A percentile compares a stretch with the other conserved stretches of the same genome.
These are phyloP conservation scores for Dicrurus megarhynchus DNA, from an alignment of 2,113 vertebrate species.

Conservation along the genomic window DNA sequence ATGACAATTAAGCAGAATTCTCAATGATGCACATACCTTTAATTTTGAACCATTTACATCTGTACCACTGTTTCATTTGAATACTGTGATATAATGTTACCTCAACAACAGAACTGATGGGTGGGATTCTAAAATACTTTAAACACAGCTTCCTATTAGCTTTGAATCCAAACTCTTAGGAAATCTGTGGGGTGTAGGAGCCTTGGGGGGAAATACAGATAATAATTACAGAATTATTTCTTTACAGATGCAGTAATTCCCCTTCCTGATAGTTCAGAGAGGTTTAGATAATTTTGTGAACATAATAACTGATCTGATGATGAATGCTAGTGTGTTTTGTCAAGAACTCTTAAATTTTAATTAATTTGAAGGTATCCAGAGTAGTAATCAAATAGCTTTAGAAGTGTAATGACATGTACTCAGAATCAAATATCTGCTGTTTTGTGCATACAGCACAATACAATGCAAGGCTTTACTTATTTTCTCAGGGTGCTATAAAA, in stretches of 20 bases:
- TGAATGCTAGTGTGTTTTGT: background rate
- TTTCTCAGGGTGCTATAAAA: background rate
- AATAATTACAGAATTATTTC: background rate
- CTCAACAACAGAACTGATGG: background rate
- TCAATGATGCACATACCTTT: background rate
- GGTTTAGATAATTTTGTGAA: slow-evolving; percentile 42
- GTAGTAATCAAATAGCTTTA: slow-evolving; percentile 31
- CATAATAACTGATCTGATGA: slow-evolving; percentile 4
- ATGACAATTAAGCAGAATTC: background rate
- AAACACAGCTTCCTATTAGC: background rate
- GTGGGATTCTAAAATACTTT: background rate
- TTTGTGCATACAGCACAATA: background rate
- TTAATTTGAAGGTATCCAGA: slow-evolving; percentile 23
- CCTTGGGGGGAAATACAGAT: slow-evolving; percentile 33
- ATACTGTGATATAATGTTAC: background rate
- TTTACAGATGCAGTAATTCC: slow-evolving; percentile 23
- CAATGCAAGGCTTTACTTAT: background rate
- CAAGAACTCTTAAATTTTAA: slow-evolving; percentile 44
- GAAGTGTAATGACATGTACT: background rate
- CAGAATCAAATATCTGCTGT: background rate
- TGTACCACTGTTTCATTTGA: background rate
- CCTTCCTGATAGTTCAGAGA: slow-evolving; percentile 1
- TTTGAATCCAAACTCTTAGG: background rate
- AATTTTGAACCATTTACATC: background rate
- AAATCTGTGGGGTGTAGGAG: background rate